Evolutionary conservation across 2,113 vertebrate species (phyloP).

Genomic region (Pungitius pungitius): DNA sequence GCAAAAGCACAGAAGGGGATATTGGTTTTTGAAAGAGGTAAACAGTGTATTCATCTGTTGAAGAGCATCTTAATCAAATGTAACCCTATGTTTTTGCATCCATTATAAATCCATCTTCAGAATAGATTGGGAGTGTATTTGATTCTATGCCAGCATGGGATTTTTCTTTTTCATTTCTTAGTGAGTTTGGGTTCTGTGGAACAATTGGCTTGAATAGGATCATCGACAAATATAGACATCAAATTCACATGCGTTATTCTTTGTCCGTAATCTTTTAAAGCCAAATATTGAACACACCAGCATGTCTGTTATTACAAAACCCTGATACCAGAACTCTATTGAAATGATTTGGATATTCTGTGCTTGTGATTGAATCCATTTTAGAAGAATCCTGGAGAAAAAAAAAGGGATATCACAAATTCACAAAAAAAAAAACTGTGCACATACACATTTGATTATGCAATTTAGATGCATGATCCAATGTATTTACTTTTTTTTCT

Average conservation of each 20-base stretch:
- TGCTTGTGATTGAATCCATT: constrained; percentile 45
- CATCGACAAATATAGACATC: constrained; percentile 35
- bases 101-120: not conserved
- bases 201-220: constrained; percentile 27
- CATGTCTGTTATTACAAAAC: constrained; percentile 51
- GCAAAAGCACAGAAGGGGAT: not conserved
- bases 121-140: not conserved
- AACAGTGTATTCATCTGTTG: not conserved
- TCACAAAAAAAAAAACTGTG: constrained; percentile 17
- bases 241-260: constrained; percentile 9
- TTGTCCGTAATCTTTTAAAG: constrained; percentile 39
- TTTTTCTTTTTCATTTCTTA: not conserved
- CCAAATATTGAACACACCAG: constrained; percentile 35
- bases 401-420: too few relatives aligned
- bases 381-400: constrained; percentile 15
- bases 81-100: not conserved
- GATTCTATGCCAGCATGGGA: not conserved
- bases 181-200: constrained; percentile 21
- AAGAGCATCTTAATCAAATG: not conserved
- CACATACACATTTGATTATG: constrained; percentile 8
- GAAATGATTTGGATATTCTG: constrained; percentile 20
- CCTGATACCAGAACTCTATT: constrained; percentile 43
- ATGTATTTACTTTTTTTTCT: not conserved
- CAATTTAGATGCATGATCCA: too few relatives aligned
- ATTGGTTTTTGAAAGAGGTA: not conserved